phyloP scores from a whole-genome alignment of 2,888 invertebrate genomes.

The Schrankia costaestrigalis region DNA sequence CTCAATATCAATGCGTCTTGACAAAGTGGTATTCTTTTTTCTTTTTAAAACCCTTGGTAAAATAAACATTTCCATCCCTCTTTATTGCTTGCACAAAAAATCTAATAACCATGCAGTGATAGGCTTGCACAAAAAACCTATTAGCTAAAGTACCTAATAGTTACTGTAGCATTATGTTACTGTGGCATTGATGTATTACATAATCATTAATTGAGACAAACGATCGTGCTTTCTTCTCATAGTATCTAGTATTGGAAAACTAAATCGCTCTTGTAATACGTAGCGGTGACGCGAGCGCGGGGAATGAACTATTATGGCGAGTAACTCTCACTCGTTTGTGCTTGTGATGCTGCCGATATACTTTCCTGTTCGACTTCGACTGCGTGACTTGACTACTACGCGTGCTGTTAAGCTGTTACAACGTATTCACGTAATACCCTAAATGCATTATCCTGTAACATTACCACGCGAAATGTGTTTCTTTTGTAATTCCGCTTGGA shows the following conservation, averaged over 20 bases:
- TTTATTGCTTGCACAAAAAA: too few relatives aligned
- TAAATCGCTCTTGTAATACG: conserved; percentile 25
- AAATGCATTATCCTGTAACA: conserved; percentile 58
- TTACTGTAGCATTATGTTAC: too few relatives aligned
- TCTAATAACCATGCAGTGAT: too few relatives aligned
- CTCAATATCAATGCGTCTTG: too few relatives aligned
- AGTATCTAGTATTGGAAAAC: conserved; percentile 31
- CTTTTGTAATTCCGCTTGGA: not conserved
- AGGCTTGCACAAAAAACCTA: too few relatives aligned
- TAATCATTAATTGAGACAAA: too few relatives aligned
- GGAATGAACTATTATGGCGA: conserved; percentile 67
- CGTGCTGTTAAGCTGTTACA: conserved; percentile 41
- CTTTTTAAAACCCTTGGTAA: too few relatives aligned
- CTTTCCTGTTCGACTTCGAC: conserved; percentile 58
- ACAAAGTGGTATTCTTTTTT: too few relatives aligned
- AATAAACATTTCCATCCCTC: too few relatives aligned
- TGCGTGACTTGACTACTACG: conserved; percentile 64
- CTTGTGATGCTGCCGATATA: conserved; percentile 72
- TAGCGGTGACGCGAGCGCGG: conserved; percentile 34
- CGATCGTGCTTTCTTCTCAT: conserved; percentile 15
- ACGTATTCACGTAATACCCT: conserved; percentile 58
- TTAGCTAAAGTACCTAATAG: too few relatives aligned
- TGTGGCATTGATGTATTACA: too few relatives aligned
- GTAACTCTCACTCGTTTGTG: conserved; percentile 66
- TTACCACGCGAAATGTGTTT: conserved; percentile 15